A percentile compares a stretch with the other conserved stretches of the same genome.
These are phyloP conservation scores for Pungitius pungitius DNA, from an alignment of 2,113 vertebrate genomes.

Conservation along the genomic window DNA sequence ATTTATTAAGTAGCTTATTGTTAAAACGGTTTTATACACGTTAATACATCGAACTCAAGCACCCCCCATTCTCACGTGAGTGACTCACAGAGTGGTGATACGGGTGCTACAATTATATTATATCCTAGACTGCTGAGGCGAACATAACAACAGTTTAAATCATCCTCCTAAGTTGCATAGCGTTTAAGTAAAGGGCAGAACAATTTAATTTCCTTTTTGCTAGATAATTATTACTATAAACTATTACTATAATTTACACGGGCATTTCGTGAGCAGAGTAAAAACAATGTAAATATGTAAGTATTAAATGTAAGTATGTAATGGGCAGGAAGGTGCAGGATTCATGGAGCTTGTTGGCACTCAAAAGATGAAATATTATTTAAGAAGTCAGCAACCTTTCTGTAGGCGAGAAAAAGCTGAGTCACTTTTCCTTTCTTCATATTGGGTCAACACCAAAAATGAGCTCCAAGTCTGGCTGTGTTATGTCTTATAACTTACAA, in stretches of 20 bases:
- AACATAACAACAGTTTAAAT: constrained; percentile 38
- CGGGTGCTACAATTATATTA: too few species aligned
- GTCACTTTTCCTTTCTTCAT: not conserved
- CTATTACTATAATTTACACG: not conserved
- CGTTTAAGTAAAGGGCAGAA: constrained; percentile 39
- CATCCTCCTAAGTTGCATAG: not conserved
- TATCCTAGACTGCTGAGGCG: constrained; percentile 29
- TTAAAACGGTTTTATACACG: too few species aligned
- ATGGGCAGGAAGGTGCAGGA: not conserved
- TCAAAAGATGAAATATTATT: not conserved
- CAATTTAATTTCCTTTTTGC: constrained; percentile 22
- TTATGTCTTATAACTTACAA: not conserved
- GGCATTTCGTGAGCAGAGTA: not conserved
- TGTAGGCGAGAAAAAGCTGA: constrained; percentile 1
- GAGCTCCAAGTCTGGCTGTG: not conserved
- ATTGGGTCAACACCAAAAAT: not conserved
- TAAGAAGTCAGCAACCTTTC: not conserved
- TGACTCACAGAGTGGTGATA: too few species aligned
- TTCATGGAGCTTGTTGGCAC: not conserved
- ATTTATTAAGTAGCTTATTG: too few species aligned
- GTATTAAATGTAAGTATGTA: too few species aligned
- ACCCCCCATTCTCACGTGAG: too few species aligned
- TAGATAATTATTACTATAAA: not conserved
- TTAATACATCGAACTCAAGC: too few species aligned
- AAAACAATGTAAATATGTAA: not conserved